Evolutionary conservation across 2,888 invertebrate species (phyloP), one percentile per base, ranked within the genome.

Genomic region (Hypena proboscidalis): DNA sequence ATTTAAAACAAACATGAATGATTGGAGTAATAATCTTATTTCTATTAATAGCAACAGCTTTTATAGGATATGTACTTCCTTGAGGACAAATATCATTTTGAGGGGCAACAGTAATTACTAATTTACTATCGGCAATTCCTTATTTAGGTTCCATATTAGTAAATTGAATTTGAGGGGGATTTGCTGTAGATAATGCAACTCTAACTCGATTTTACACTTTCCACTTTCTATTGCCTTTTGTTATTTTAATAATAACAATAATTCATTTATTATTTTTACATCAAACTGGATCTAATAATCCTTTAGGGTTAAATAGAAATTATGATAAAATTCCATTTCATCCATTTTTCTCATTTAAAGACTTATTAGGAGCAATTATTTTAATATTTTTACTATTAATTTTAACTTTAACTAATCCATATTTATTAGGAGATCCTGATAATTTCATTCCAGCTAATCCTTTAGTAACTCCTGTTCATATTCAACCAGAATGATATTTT

Each of bases 401-500:
- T 59, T 68, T 94, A 80, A 88, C 90, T 1, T 66, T 93, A 77
- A 74, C 78, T 49, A 85, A 81, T 2, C 95, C 95, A 0, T 92
- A 93, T 64, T 51, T 94, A 73, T 65, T 95, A 75, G 91, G 92
- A 61, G 95, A 95, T 15, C 93, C 94, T 0, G 95, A 95, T 89
- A 96, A 95, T 85, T 96, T 95, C 85, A 93, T 92, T 10, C 93
- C 93, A 0, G 95, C 94, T 2, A 94, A 95, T 57, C 92, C 94
- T 0, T 67, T 95, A 87, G 90, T 93, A 8, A 95, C 95, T 0
- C 95, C 95, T 0, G 77, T 92, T 4, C 95, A 95, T 74, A 96
- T 96, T 89, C 94, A 96, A 92, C 95, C 95, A 29, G 96, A 96
- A 93, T 96, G 95, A 93, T 96, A 96, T 79, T 96, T 96, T 70